These are phyloP conservation scores for Tamandua tetradactyla DNA, from an alignment of 2,797 vertebrate genomes.

Conservation along the genomic window DNA sequence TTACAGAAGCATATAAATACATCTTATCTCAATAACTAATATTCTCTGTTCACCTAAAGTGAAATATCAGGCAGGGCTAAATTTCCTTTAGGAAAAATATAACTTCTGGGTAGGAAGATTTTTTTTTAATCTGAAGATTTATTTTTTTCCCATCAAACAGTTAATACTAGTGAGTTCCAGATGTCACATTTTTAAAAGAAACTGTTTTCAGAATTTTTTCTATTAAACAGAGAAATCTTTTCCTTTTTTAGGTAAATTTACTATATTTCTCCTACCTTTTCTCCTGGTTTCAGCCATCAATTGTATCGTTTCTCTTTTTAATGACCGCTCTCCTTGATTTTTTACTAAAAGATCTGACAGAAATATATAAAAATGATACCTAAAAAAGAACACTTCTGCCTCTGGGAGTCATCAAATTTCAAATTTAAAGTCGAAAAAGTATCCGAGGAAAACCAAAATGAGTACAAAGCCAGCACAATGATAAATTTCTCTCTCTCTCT, in stretches of 20 bases:
- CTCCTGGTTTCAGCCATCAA: background rate
- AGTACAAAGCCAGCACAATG: background rate
- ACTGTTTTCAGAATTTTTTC: background rate
- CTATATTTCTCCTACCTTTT: background rate
- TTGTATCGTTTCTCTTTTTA: background rate
- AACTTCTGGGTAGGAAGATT: background rate
- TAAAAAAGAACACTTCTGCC: conserved; percentile 47
- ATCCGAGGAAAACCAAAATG: conserved; percentile 20
- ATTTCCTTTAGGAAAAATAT: conserved; percentile 21
- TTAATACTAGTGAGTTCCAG: conserved; percentile 58
- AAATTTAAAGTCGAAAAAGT: conserved; percentile 54
- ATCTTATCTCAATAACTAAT: conserved; percentile 37
- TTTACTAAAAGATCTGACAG: conserved; percentile 46
- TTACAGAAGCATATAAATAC: conserved; percentile 2
- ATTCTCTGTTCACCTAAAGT: conserved; percentile 38
- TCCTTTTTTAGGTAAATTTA: background rate
- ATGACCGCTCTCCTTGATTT: conserved; percentile 34
- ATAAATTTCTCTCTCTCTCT: background rate
- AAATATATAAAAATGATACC: conserved; percentile 48
- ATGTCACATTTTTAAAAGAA: conserved; percentile 40
- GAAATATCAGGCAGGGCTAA: conserved; percentile 7
- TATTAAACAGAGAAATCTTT: conserved; percentile 32
- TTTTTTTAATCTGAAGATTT: conserved; percentile 50
- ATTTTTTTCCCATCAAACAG: background rate
- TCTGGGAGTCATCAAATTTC: conserved; percentile 55